Conservation (phyloP, 2,797 vertebrate genomes). For the Tragopan temminckii region DNA sequence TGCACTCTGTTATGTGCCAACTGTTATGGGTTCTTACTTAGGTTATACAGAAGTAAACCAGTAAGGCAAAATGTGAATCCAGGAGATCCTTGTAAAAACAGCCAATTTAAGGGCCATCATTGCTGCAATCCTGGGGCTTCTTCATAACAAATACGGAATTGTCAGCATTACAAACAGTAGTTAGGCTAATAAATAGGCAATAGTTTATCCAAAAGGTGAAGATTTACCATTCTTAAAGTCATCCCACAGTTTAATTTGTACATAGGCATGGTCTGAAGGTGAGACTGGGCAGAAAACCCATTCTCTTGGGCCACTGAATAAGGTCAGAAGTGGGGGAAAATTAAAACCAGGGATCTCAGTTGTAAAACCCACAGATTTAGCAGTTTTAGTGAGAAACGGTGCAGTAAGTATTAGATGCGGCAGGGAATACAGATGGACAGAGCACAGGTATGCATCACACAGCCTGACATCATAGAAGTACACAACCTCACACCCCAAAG, state of each 20-base stretch:
- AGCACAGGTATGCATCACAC: fast-evolving
- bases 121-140: not conserved
- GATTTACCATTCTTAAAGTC: not conserved
- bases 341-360: not conserved
- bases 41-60: not conserved
- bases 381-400: not conserved
- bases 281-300: not conserved
- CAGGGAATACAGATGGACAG: not conserved
- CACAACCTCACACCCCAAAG: not conserved
- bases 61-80: not conserved
- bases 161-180: not conserved
- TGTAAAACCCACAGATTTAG: not conserved
- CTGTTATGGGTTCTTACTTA: fast-evolving
- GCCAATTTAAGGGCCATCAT: not conserved
- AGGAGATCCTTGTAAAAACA: not conserved
- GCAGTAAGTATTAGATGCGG: not conserved
- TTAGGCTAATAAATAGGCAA: not conserved
- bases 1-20: not conserved
- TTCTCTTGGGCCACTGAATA: not conserved
- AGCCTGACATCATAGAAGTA: not conserved
- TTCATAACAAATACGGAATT: not conserved
- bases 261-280: not conserved
- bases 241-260: not conserved
- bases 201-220: not conserved
- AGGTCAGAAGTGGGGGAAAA: not conserved